Conservation (phyloP, 2,113 vertebrate genomes). For the Ammodytes marinus region DNA sequence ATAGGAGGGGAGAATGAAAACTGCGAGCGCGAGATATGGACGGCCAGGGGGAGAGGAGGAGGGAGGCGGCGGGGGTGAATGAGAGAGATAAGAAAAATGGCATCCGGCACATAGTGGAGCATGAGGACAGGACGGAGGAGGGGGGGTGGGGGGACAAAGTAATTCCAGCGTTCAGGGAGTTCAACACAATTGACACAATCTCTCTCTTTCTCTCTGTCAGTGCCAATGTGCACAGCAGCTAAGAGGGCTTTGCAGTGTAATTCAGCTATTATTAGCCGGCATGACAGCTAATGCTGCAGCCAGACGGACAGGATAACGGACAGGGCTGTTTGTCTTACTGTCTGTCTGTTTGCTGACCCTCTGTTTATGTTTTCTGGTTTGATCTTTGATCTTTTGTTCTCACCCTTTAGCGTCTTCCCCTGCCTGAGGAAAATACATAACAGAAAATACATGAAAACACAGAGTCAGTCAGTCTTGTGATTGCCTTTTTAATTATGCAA, state of each 20-base stretch:
- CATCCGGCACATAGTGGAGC: constrained; percentile 6
- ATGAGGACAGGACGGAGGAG: constrained; percentile 22
- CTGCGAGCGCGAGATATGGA: constrained; percentile 49
- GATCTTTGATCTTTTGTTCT: not conserved
- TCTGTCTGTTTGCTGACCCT: constrained; percentile 19
- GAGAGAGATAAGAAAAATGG: constrained; percentile 58
- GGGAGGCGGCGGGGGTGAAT: constrained; percentile 31
- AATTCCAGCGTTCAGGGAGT: constrained; percentile 46
- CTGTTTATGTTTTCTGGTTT: constrained; percentile 1
- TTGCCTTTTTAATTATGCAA: constrained; percentile 4
- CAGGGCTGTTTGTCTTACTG: not conserved
- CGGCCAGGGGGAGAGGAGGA: constrained; percentile 8
- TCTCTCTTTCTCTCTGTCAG: constrained; percentile 34
- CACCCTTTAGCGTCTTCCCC: not conserved
- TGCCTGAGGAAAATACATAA: not conserved
- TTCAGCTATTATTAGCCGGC: constrained; percentile 70
- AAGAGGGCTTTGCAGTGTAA: constrained; percentile 76
- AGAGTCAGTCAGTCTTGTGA: not conserved
- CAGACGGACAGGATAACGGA: constrained; percentile 49
- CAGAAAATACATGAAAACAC: not conserved
- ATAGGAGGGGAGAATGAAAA: constrained; percentile 13
- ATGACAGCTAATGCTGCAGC: constrained; percentile 60
- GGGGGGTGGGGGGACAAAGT: constrained; percentile 33
- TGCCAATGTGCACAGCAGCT: constrained; percentile 58
- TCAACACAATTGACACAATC: constrained; percentile 47